Evolutionary conservation across 1,140 invertebrate genomes (phyloP).

Genomic region (Amphibalanus amphitrite): DNA sequence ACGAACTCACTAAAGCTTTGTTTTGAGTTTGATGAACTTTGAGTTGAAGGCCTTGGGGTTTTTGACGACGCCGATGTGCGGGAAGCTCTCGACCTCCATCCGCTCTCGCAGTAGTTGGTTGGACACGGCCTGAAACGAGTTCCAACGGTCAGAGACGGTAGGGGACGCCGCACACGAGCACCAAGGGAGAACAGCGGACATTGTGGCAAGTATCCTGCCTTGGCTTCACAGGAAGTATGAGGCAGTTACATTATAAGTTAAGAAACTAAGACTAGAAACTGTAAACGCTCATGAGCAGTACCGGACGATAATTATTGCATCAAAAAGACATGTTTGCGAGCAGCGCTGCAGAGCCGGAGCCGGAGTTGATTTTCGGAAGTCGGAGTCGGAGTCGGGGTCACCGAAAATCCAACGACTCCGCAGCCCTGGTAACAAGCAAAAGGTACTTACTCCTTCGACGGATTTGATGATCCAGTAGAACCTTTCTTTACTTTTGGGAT

Average conservation of each 20-base stretch:
- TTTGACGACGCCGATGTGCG: conserved; percentile 78
- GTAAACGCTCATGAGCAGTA: neutral
- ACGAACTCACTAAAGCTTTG: conserved; percentile 85
- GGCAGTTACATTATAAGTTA: too few relatives aligned
- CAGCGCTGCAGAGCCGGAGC: too few relatives aligned
- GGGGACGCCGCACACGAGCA: too few relatives aligned
- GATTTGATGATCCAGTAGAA: neutral
- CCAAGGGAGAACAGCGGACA: too few relatives aligned
- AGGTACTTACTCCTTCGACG: neutral
- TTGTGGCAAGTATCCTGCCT: too few relatives aligned
- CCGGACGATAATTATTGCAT: neutral
- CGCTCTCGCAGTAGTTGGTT: conserved; percentile 64
- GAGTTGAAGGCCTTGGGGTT: conserved; percentile 76
- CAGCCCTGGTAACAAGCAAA: neutral
- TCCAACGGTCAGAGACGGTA: neutral
- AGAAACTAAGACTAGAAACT: neutral
- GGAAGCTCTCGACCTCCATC: conserved; percentile 79
- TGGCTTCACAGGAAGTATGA: too few relatives aligned
- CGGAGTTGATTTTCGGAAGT: too few relatives aligned
- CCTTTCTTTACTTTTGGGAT: neutral
- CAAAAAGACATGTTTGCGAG: neutral
- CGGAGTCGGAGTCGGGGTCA: too few relatives aligned
- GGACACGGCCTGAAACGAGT: neutral
- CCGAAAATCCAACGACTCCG: too few relatives aligned
- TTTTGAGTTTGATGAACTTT: conserved; percentile 96